Evolutionary conservation across 2,797 vertebrate species (phyloP), one percentile per base, ranked within the genome.

Genomic region (Characodon lateralis): DNA sequence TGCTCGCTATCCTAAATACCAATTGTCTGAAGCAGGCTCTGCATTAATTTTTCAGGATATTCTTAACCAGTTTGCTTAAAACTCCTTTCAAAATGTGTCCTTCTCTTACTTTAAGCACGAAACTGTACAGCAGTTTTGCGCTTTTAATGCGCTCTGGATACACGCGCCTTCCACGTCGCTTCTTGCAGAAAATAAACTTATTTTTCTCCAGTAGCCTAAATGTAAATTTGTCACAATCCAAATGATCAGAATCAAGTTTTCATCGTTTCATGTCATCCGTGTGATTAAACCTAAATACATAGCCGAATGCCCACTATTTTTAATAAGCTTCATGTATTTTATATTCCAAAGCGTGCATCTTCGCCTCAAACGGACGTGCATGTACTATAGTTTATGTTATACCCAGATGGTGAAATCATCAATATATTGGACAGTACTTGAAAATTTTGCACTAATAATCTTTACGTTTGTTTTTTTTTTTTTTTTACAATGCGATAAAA

Each of bases 81-180:
- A 0, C 5, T 4, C 24, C 5, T 39, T 68, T 41, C 10, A 5
- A 8, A 3, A 50, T 3, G 9, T 2, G 0, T 43, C 20, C 4
- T 69, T 79, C 18, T 5, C 13, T 70, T 26, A 0, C 68, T 68
- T 56, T 8, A 48, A 0, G 0, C 4, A 63, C n/a, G 0, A 53
- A 46, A 72, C 63, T 2, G 3, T 0, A 12, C 2, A 56, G 12
- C 1, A 9, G 5, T 55, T 73, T 2, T 48, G 84, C 71, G 51
- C 66, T 20, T 1, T 0, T 61, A 55, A 43, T 66, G 80, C 75
- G 87, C 79, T 53, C 71, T 78, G 81, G 79, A 79, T 61, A 69
- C 78, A 77, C 14, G 31, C 73, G 65, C 80, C 68, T 58, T 35
- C 13, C 48, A 0, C 51, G 1, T 76, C 58, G n/a, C 48, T 35